Evolutionary conservation across 1,140 invertebrate species (phyloP), one percentile per base, ranked within the genome.

Genomic region (Uloborus diversus): DNA sequence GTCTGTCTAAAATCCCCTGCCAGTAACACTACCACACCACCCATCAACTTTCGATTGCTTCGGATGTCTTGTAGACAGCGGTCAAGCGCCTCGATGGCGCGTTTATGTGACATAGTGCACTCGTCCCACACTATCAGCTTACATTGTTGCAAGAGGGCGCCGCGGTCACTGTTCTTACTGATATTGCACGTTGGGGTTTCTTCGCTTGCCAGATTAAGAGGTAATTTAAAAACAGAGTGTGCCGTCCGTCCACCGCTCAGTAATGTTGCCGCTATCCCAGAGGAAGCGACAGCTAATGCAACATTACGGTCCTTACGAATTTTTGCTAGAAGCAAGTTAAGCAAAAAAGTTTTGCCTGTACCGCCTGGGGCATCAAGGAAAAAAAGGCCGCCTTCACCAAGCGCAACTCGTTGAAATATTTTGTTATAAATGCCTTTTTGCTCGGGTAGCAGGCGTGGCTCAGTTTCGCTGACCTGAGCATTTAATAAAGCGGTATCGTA

Each of bases 181-280:
- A 51, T 51, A 68, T 68, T 68, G 49, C 35, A 68, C 23, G 65
- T 33, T 68, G 65, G 65, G 49, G 65, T 68, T 68, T 68, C 51
- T 47, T 47, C 49, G 42, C 42, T 37, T 37, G 42, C 25, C 32
- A 83, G 14, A 47, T 83, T 56, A 9, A 88, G 66, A 28, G 87
- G 85, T 17, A 89, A 70, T 83, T 89, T 89, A 33, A 90, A 87
- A 61, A 85, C 84, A 5, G 86, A 89, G 86, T 90, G 88, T 64
- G 86, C 87, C 32, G 89, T 90, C 84, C 85, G 79, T 25, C 89
- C 89, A 81, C 86, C 86, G 66, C 84, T 69, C 68, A 90, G 75
- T 27, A 90, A 84, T 47, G 87, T 89, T 33, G 89, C 88, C 28
- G 89, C 89, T 9, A 90, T 89, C 66, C 88, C 89, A 33, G 89